phyloP scores from a whole-genome alignment of 2,113 vertebrate genomes.

The Amblyornis subalaris region DNA sequence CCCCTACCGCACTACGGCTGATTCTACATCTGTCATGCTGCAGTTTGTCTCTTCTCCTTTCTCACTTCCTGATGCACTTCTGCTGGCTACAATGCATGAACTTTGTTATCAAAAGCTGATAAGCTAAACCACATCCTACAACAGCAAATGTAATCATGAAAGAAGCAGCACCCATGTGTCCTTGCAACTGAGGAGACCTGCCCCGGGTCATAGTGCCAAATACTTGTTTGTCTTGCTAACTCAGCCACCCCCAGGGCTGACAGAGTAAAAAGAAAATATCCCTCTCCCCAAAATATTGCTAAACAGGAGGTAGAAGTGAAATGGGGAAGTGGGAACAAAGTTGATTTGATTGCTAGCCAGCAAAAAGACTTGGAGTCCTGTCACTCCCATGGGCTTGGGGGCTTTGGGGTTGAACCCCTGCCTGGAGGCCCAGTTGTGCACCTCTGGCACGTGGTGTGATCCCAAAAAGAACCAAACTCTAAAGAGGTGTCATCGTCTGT shows the following conservation, averaged over 20 bases:
- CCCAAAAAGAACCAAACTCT: background rate
- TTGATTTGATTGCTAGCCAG: background rate
- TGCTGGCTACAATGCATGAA: background rate
- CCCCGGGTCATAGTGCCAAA: background rate
- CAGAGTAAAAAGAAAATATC: background rate
- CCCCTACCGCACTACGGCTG: accelerated
- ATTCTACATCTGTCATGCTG: background rate
- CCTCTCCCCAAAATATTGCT: background rate
- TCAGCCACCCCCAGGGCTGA: background rate
- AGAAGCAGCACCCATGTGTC: background rate
- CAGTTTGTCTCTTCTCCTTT: background rate
- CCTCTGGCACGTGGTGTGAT: accelerated
- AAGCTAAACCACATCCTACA: background rate
- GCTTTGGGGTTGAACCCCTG: background rate
- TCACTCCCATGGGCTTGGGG: accelerated
- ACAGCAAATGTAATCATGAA: background rate
- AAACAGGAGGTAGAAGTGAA: background rate
- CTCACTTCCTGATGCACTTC: conserved; percentile 18
- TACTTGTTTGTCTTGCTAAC: background rate
- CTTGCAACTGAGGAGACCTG: background rate
- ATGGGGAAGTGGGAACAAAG: background rate
- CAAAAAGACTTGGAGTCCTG: background rate
- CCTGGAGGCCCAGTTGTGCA: background rate
- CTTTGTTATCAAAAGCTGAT: conserved; percentile 41
- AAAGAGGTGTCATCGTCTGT: background rate